A percentile compares a stretch with the other conserved stretches of the same genome.
Conservation (phyloP, 2,113 vertebrate species). For the Thinocorus orbignyianus region DNA sequence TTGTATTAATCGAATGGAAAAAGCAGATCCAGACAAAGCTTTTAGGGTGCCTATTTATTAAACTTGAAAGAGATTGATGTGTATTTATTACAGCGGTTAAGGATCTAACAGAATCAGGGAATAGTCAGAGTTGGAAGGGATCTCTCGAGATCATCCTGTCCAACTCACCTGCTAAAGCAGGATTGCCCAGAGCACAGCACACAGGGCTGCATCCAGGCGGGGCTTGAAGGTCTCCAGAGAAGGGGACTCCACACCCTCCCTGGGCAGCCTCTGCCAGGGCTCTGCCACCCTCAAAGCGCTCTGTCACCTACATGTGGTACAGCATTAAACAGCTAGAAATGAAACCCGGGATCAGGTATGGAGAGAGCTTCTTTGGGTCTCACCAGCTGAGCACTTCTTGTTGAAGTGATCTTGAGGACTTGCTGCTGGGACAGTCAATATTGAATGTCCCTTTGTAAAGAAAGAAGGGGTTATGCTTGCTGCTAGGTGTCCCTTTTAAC, state of each 20-base stretch:
- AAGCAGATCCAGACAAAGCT: background rate
- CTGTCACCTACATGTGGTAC: no score
- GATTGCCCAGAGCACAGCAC: no score
- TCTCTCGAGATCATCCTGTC: no score
- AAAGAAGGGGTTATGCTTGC: background rate
- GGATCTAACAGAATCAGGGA: background rate
- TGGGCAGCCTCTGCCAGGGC: no score
- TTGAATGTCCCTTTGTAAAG: background rate
- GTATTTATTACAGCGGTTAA: background rate
- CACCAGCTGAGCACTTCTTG: background rate
- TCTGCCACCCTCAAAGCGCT: no score
- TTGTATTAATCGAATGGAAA: constrained; percentile 27
- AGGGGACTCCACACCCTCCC: no score
- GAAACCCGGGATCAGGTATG: background rate
- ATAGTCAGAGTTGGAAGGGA: no score
- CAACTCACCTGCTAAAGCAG: no score
- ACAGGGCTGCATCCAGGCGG: no score
- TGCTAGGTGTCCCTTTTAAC: background rate
- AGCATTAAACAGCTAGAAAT: background rate
- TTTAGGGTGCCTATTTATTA: constrained; percentile 29
- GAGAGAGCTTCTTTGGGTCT: background rate
- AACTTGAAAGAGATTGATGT: background rate
- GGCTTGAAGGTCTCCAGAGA: no score
- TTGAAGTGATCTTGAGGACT: background rate
- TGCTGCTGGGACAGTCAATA: background rate